Base-by-base conservation (phyloP, 2,888 invertebrate genomes). In the Conus canariensis region DNA sequence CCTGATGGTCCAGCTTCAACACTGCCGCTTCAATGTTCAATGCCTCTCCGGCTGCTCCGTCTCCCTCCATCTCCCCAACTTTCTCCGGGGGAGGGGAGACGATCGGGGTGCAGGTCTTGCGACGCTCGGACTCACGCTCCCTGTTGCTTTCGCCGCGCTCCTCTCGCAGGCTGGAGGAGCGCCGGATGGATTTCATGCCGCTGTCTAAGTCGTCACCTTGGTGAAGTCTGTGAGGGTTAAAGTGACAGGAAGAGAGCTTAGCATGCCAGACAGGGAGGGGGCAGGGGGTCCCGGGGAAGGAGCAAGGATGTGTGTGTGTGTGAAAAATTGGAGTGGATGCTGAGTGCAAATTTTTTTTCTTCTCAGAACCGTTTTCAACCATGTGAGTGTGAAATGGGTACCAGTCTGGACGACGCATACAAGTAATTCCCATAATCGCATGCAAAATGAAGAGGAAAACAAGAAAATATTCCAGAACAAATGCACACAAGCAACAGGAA, bases 121-220 rank as follows among this genome's bases (percentile, higher is more conserved):
- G 90, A 59, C 95, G 91, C 87, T 95, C 94, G 1, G 93, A 93
- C 64, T 92, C 91, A 19, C 94, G 92, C 88, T 93, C 92, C 89
- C 93, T 92, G 5, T 93, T 91, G 77, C 25, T 88, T 7, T 92
- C 93, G 64, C 64, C 7, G 80, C 94, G 90, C 9, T 93, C 93
- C 16, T 93, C 93, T 88, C 95, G 95, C 10, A 95, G 92, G 91
- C 95, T 95, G 74, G 95, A 93, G 16, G 95, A 95, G 82, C 96
- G 92, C 90, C 95, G 94, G 10, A 96, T 92, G 12, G 94, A 91
- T 85, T 91, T 93, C 30, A 90, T 90, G 19, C 85, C 90, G 60
- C 16, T 12, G 86, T 86, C 70, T 6, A 14, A n/a, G 60, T 89
- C 87, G 45, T 77, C 82, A n/a, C 80, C 82, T 12, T 67, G 25